phyloP scores from a whole-genome alignment of 2,797 vertebrate genomes.

The Sphenodon punctatus region DNA sequence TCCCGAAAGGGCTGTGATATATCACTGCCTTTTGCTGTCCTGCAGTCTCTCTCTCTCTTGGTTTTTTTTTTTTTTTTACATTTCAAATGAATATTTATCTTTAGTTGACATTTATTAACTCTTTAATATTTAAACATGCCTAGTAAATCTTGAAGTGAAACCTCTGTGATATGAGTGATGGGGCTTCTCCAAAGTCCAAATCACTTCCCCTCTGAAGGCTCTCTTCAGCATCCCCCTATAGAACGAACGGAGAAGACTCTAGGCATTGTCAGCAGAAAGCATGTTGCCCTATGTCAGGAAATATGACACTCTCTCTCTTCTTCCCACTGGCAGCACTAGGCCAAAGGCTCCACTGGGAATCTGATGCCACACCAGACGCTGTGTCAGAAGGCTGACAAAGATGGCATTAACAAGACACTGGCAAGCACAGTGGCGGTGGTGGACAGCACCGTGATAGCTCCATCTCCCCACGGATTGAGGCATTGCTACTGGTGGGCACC shows the following conservation, averaged over 20 bases:
- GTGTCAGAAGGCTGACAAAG: background rate
- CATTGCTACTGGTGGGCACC: fast-evolving
- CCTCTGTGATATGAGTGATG: background rate
- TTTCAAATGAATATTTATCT: conserved; percentile 43
- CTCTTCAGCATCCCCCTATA: background rate
- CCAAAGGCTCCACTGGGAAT: background rate
- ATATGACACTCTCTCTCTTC: fast-evolving
- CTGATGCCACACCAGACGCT: background rate
- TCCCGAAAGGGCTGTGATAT: background rate
- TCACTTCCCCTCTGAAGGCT: background rate
- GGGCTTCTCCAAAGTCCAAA: background rate
- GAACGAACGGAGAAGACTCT: background rate
- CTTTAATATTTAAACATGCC: conserved; percentile 19
- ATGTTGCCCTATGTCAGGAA: fast-evolving
- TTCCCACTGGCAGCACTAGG: background rate
- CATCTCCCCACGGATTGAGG: fast-evolving
- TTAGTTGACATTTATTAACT: conserved; percentile 32
- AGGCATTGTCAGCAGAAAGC: background rate
- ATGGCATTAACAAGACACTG: fast-evolving
- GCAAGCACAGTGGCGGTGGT: fast-evolving
- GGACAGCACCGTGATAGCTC: fast-evolving
- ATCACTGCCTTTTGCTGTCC: conserved; percentile 19
- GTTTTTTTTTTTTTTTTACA: conserved; percentile 23
- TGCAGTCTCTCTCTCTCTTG: no score
- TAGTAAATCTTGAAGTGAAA: conserved; percentile 50